These are phyloP conservation scores for Margarornis squamiger DNA, from an alignment of 2,797 vertebrate species.

Conservation along the genomic window DNA sequence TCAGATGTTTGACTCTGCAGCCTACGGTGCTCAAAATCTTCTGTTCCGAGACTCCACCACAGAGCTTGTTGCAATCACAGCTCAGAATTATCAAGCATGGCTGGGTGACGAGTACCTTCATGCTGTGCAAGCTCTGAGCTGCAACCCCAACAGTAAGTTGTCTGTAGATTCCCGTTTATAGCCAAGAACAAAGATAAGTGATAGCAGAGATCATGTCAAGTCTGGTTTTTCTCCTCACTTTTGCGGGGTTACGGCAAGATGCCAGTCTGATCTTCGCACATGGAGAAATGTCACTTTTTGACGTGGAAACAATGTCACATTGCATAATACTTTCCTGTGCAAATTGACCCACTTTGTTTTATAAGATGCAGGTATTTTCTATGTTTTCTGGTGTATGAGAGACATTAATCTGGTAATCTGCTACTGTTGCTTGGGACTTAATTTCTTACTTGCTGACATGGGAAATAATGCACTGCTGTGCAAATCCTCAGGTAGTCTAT, in stretches of 20 bases:
- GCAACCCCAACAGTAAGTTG: conserved; percentile 79
- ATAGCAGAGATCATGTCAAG: neutral
- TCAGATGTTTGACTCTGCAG: conserved; percentile 83
- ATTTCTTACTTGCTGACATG: neutral
- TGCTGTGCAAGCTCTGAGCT: conserved; percentile 85
- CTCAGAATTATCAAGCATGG: conserved; percentile 83
- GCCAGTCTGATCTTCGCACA: neutral
- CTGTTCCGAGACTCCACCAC: conserved; percentile 86
- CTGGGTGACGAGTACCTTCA: conserved; percentile 82
- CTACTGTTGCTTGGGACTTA: neutral
- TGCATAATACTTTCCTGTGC: neutral
- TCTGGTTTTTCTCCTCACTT: neutral
- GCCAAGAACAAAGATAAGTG: neutral
- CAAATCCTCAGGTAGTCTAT: neutral
- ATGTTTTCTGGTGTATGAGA: neutral
- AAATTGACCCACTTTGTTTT: neutral
- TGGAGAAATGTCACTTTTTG: neutral
- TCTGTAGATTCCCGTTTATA: neutral
- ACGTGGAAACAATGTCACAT: neutral
- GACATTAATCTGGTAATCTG: neutral
- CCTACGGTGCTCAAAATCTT: conserved; percentile 77
- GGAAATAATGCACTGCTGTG: neutral
- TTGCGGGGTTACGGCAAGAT: neutral
- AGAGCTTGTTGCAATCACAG: conserved; percentile 76
- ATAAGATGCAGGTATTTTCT: neutral